Evolutionary conservation across 1,140 invertebrate genomes (phyloP), one percentile per base, ranked within the genome.

Genomic region (Polyergus mexicanus): DNA sequence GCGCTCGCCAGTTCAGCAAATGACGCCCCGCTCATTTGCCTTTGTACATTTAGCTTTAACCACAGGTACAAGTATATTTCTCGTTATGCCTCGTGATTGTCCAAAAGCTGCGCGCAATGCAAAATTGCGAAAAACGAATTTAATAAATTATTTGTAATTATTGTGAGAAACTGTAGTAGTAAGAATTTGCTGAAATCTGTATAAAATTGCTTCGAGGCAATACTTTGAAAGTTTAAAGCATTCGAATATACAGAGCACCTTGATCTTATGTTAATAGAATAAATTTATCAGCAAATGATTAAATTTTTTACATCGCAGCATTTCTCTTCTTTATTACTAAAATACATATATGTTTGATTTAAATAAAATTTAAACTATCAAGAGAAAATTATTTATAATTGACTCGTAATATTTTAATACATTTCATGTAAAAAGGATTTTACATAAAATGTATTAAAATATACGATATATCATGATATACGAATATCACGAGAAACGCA

Each of bases 1-100:
- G 86, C 68, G 81, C 75, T 89, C 41, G 69, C 54, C 54, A 69
- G 38, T 85, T 75, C 22, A 47, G 62, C 76, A 68, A 69, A 60
- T 87, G 32, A 85, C 35, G 63, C 68, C 41, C n/a, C 10, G 32
- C 28, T 85, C 54, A 54, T 68, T 68, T 68, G 28, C 41, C 47
- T n/a, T 60, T 47, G 38, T 69, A 51, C 68, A 72, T 51, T 68
- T 54, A 81, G 19, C 58, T 62, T 41, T 62, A 84, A 5, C n/a
- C 56, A 22, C 13, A 47, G 58, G 41, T 62, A 81, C 44, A 69
- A 16, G 5, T 80, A 25, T 66, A 75, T 41, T 72, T 54, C 38
- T 72, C 41, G 41, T 74, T 80, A 62, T 10, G 35, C 4, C 25
- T 16, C 11, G 41, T 1, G 22, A 71, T 51, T n/a, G 47, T 11